These are phyloP conservation scores for Orthosia cruda DNA, from an alignment of 2,888 invertebrate genomes.

Conservation along the genomic window DNA sequence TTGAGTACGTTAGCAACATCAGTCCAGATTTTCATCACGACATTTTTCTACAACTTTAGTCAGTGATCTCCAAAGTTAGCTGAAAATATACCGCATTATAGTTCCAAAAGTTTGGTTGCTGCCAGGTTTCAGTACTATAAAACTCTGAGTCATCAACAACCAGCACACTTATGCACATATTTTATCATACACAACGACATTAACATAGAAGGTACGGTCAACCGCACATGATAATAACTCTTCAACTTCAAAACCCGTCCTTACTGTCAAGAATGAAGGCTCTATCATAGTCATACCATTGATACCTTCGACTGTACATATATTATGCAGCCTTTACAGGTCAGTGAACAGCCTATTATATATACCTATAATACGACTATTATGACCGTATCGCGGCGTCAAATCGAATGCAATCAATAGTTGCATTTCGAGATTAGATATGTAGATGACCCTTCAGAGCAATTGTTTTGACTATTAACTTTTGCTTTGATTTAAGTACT, in stretches of 20 bases:
- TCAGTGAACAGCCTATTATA: neutral
- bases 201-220: neutral
- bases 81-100: neutral
- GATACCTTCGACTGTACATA: neutral
- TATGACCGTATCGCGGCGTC: slow-evolving; percentile 16
- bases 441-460: neutral
- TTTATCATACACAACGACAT: neutral
- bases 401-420: slow-evolving; percentile 48
- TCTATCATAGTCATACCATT: too few species aligned
- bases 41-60: neutral
- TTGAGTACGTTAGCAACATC: too few species aligned
- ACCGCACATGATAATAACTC: neutral
- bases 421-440: slow-evolving; percentile 48
- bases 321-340: neutral
- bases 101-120: neutral
- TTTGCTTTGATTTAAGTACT: slow-evolving; percentile 14
- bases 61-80: neutral
- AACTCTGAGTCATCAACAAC: neutral
- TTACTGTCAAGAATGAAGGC: neutral
- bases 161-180: slow-evolving; percentile 1
- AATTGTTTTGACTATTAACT: slow-evolving; percentile 7
- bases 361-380: neutral
- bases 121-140: neutral
- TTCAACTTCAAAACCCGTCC: neutral
- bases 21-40: neutral